Evolutionary conservation across 2,888 invertebrate genomes (phyloP).

Genomic region (Dasypogon diadema): DNA sequence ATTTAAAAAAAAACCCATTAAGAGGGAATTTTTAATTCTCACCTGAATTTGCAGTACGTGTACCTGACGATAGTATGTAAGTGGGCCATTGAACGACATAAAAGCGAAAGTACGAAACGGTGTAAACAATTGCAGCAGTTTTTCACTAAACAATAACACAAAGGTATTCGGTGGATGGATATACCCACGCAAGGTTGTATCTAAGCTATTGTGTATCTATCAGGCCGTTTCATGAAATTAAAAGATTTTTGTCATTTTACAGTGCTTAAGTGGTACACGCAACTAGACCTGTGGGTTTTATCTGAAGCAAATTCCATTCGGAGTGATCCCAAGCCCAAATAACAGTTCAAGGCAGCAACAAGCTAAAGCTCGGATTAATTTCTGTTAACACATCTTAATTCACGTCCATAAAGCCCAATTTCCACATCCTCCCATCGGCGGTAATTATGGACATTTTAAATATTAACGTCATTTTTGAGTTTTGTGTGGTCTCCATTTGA

Average conservation of each 20-base stretch:
- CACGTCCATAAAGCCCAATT: conserved; percentile 42
- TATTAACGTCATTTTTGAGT: conserved; percentile 32
- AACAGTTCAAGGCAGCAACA: conserved; percentile 37
- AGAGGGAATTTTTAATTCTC: not conserved
- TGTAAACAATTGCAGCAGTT: conserved; percentile 24
- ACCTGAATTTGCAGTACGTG: not conserved
- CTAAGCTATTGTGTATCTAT: conserved; percentile 29
- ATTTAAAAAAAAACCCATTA: conserved; percentile 21
- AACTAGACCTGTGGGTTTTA: conserved; percentile 24
- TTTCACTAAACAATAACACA: conserved; percentile 6
- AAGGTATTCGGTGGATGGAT: conserved; percentile 5
- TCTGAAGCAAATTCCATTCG: conserved; percentile 9
- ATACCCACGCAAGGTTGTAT: conserved; percentile 30
- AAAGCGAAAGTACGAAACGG: conserved; percentile 27
- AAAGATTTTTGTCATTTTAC: conserved; percentile 7
- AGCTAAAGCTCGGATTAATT: conserved; percentile 11
- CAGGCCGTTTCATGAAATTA: conserved; percentile 4
- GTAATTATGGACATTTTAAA: conserved; percentile 39
- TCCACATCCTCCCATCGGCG: conserved; percentile 37
- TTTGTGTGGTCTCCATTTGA: conserved; percentile 53
- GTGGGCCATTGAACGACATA: not conserved
- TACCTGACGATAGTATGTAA: not conserved
- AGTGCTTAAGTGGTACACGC: conserved; percentile 18
- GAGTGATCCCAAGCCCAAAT: conserved; percentile 4
- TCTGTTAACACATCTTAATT: conserved; percentile 44